Evolutionary conservation across 2,797 vertebrate species (phyloP), one percentile per base, ranked within the genome.

Genomic region (Falco novaeseelandiae): DNA sequence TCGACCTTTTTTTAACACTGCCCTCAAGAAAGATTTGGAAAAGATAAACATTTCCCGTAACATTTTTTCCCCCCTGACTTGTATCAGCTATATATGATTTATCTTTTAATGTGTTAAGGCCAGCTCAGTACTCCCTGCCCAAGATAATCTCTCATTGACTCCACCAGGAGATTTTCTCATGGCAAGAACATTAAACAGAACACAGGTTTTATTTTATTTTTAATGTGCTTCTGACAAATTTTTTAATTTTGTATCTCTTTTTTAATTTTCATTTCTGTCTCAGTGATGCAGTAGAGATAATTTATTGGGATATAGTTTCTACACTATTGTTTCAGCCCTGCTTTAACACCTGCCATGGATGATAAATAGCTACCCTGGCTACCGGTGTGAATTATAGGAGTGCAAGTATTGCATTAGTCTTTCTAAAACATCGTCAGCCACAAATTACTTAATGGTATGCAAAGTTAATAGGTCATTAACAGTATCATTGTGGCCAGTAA

Each of bases 21-120:
- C 93, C 94, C 94, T 97, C 87, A 38, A 95, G 95, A 91, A 96
- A 97, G 96, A 97, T 97, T 94, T 87, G 77, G 88, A 46, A 30
- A 87, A 94, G 95, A 97, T 96, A 97, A 96, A 49, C 77, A 79
- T 87, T 97, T 96, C 88, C 79, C 7, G 0, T 86, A 91, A 83
- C 65, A 52, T 17, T 73, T 63, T 9, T 2, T 0, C 0, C 11
- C 32, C 44, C 17, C 23, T 0, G 1, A 61, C 90, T 90, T 89
- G 40, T 58, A 74, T 86, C 94, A 94, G 22, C 66, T 82, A 30
- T 89, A 32, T 85, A 58, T 97, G 91, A 97, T 97, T 96, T 97
- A 95, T 96, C 88, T 97, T 96, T 87, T 77, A 83, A 87, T 93
- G 91, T 93, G 91, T 82, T 90, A 90, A 76, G 73, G 73, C 66